Percentiles rank a stretch among this genome's conserved stretches.
These are phyloP conservation scores for Archivesica marissinica DNA, from an alignment of 1,140 invertebrate genomes.

Conservation along the genomic window DNA sequence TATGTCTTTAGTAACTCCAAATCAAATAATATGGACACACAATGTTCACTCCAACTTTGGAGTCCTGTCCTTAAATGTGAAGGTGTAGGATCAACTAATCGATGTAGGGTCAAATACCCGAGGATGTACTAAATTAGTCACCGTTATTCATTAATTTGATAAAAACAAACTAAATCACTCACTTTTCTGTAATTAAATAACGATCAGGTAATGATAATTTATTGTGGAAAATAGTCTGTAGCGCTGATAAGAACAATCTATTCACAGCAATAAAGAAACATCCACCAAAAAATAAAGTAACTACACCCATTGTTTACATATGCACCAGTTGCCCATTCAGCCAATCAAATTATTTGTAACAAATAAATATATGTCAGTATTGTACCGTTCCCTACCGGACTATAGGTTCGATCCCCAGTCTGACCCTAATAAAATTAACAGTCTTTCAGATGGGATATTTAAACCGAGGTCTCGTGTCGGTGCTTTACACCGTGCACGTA, in stretches of 20 bases:
- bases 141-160: not conserved
- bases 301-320: constrained; percentile 47
- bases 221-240: constrained; percentile 18
- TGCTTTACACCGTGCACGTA: no score
- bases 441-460: no score
- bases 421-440: no score
- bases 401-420: no score
- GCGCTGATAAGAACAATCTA: constrained; percentile 18
- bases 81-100: not conserved
- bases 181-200: constrained; percentile 63
- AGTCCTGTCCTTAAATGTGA: not conserved
- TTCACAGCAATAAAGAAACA: constrained; percentile 53
- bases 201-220: constrained; percentile 42
- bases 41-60: not conserved
- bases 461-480: no score
- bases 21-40: not conserved
- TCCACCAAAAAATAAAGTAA: constrained; percentile 32
- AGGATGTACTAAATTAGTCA: not conserved
- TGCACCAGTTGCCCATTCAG: constrained; percentile 10
- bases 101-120: not conserved
- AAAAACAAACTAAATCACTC: not conserved
- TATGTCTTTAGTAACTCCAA: not conserved
- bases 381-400: no score
- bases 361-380: no score
- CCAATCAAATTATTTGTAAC: not conserved